Conservation (phyloP, 2,888 invertebrate genomes). For the Deilephila elpenor region DNA sequence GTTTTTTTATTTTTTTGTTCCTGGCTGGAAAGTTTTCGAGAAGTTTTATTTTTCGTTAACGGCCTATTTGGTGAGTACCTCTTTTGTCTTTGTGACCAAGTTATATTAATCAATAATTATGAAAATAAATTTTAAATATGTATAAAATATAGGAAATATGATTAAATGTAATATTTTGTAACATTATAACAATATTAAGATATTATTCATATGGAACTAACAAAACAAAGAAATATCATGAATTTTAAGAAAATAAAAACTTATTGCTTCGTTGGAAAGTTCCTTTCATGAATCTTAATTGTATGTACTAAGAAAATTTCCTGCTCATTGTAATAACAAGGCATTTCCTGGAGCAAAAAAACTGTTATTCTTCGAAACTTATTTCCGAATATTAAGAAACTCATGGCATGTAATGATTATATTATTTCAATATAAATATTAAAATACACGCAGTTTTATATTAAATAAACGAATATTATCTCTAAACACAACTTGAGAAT, state of each 20-base stretch:
- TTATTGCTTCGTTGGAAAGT: not conserved
- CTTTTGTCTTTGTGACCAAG: not conserved
- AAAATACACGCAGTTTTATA: not conserved
- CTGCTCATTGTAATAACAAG: not conserved
- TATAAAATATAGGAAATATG: not conserved
- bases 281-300: not conserved
- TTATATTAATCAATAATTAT: not conserved
- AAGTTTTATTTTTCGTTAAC: slow-evolving; percentile 35
- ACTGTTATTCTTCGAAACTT: not conserved
- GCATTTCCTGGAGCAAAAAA: not conserved
- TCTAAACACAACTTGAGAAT: not conserved
- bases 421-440: not conserved
- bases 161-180: too few relatives aligned
- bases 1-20: slow-evolving; percentile 35
- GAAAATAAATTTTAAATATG: not conserved
- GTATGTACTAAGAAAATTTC: not conserved
- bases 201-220: too few relatives aligned
- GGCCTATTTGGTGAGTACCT: slow-evolving; percentile 19
- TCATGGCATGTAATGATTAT: not conserved
- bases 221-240: too few relatives aligned
- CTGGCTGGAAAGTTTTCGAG: slow-evolving; percentile 39
- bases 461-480: not conserved
- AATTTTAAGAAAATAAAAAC: too few relatives aligned
- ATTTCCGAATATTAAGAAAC: not conserved
- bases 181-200: too few relatives aligned